Evolutionary conservation across 53 echinoderm and acorn worm genomes (phyloP).

Genomic region (Zoroaster sp.): DNA sequence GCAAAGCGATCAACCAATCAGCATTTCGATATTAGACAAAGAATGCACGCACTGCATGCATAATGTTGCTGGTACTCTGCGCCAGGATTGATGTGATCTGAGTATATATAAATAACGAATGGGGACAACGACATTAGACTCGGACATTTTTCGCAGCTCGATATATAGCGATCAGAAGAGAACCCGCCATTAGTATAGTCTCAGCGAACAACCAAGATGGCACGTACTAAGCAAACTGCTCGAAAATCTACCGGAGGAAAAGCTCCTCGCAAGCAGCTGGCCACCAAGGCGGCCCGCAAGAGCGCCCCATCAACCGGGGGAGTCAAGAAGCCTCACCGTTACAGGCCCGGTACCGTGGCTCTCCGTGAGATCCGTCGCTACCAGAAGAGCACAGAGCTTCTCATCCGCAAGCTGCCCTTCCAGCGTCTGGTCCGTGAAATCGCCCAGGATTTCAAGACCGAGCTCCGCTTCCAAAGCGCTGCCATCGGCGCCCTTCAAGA

Average conservation of each 20-base stretch:
- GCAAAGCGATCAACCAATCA: no score
- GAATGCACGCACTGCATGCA: no score
- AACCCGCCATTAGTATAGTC: no score
- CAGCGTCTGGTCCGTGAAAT: slow-evolving; percentile 80
- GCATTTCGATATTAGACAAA: no score
- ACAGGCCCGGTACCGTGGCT: slow-evolving; percentile 96
- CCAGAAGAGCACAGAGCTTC: slow-evolving; percentile 97
- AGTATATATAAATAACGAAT: no score
- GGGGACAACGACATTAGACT: no score
- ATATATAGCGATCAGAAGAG: no score
- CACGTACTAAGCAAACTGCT: slow-evolving; percentile 88
- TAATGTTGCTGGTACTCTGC: no score
- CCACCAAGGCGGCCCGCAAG: slow-evolving; percentile 93
- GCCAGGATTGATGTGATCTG: no score
- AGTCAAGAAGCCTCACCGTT: slow-evolving; percentile 96
- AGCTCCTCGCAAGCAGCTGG: slow-evolving; percentile 91
- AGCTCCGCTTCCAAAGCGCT: slow-evolving; percentile 90
- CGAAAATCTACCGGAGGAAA: slow-evolving; percentile 93
- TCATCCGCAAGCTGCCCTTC: slow-evolving; percentile 90
- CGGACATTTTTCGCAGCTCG: no score
- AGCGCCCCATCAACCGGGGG: slow-evolving; percentile 94
- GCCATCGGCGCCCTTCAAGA: slow-evolving; percentile 75
- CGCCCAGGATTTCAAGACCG: slow-evolving; percentile 85
- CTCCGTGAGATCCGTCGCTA: slow-evolving; percentile 96
- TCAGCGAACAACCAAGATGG: no score